Evolutionary conservation across 1,140 invertebrate genomes (phyloP).

Genomic region (Matsumurasca onukii): DNA sequence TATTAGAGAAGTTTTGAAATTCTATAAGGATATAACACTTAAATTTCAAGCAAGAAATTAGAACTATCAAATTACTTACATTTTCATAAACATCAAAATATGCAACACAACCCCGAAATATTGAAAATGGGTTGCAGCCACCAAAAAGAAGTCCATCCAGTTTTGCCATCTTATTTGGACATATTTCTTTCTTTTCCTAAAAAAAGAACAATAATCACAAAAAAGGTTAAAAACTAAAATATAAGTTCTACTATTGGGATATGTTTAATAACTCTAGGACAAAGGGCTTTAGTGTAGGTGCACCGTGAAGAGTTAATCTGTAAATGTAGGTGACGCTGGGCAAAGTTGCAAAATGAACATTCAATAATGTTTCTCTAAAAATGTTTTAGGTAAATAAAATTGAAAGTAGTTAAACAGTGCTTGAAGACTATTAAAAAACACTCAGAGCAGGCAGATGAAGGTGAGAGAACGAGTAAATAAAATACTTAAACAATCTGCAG

Average conservation of each 20-base stretch:
- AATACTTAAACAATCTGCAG: too few species aligned
- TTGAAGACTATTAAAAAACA: too few species aligned
- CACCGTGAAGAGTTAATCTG: not conserved
- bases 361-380: too few species aligned
- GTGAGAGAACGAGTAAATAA: too few species aligned
- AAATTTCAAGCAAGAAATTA: too few species aligned
- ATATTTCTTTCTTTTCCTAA: slow-evolving; percentile 7
- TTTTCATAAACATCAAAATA: slow-evolving; percentile 34
- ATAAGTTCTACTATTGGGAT: not conserved
- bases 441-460: too few species aligned
- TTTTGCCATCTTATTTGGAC: slow-evolving; percentile 15
- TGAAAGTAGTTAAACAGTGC: too few species aligned
- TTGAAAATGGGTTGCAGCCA: slow-evolving; percentile 28
- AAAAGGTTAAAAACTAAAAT: not conserved
- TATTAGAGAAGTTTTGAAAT: too few species aligned
- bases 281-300: not conserved
- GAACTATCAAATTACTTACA: too few species aligned
- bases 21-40: too few species aligned
- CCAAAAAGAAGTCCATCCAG: slow-evolving; percentile 31
- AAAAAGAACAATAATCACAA: not conserved
- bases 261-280: not conserved
- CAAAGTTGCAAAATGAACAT: not conserved
- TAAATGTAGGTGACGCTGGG: not conserved
- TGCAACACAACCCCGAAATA: slow-evolving; percentile 30
- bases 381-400: too few species aligned